phyloP scores from a whole-genome alignment of 2,113 vertebrate species.

The Pseudorhombus dupliciocellatus region DNA sequence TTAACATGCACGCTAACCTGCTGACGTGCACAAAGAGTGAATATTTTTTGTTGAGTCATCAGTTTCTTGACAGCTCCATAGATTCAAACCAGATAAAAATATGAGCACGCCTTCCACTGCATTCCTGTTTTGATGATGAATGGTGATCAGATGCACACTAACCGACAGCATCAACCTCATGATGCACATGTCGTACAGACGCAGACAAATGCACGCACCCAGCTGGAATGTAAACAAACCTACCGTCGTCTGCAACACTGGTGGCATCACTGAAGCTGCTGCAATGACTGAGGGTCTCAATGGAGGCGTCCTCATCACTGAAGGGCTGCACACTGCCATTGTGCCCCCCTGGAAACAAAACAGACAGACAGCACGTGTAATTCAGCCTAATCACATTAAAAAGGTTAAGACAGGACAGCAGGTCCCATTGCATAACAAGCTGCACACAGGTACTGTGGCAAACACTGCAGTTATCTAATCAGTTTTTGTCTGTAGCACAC shows the following conservation, averaged over 20 bases:
- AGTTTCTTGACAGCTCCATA: no score
- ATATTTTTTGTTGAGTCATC: no score
- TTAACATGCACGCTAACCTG: not conserved
- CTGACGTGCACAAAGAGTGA: not conserved
- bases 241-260: slow-evolving; percentile 94
- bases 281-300: slow-evolving; percentile 98
- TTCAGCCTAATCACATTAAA: not conserved
- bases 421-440: slow-evolving; percentile 43
- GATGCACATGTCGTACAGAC: slow-evolving; percentile 42
- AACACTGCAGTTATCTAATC: slow-evolving; percentile 56
- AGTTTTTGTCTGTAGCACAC: not conserved
- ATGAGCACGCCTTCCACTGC: no score
- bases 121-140: no score
- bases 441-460: slow-evolving; percentile 26
- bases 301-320: slow-evolving; percentile 96
- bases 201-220: not conserved
- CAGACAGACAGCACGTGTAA: not conserved
- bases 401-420: not conserved
- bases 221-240: not conserved
- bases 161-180: slow-evolving; percentile 43
- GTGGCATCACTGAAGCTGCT: slow-evolving; percentile 93
- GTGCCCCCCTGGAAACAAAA: slow-evolving; percentile 84
- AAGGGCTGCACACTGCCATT: slow-evolving; percentile 92
- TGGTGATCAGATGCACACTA: no score
- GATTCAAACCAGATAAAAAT: no score